Conservation (phyloP, 2,888 invertebrate species). For the Drosophila kanekoi region DNA sequence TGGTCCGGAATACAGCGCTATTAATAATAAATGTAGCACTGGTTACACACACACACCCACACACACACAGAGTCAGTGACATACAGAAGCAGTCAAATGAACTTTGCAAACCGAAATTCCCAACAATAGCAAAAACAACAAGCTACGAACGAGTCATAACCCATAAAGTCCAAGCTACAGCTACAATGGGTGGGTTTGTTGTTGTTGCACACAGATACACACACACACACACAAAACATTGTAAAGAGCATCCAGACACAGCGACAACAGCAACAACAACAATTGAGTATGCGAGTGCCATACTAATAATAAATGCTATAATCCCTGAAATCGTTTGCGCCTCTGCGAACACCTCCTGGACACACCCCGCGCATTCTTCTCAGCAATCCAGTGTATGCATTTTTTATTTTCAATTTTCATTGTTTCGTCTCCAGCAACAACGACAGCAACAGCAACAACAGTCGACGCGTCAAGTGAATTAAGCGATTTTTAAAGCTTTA, state of each 20-base stretch:
- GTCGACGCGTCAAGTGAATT: conserved; percentile 78
- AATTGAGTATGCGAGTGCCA: conserved; percentile 50
- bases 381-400: conserved; percentile 44
- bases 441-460: conserved; percentile 44
- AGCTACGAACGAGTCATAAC: conserved; percentile 27
- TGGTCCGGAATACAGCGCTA: conserved; percentile 76
- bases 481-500: conserved; percentile 81
- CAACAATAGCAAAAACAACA: conserved; percentile 41
- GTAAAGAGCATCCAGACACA: conserved; percentile 6
- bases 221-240: conserved; percentile 3
- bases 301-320: conserved; percentile 81
- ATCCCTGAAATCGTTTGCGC: conserved; percentile 64
- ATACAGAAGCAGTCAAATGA: conserved; percentile 66
- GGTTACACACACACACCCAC: conserved; percentile 33
- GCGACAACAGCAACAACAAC: conserved; percentile 34
- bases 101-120: conserved; percentile 70
- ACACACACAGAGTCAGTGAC: conserved; percentile 23
- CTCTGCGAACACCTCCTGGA: conserved; percentile 23
- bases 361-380: not conserved
- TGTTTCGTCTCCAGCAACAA: conserved; percentile 67
- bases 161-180: conserved; percentile 31
- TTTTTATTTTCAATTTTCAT: conserved; percentile 78
- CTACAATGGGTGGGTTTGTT: conserved; percentile 45
- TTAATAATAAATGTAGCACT: conserved; percentile 81
- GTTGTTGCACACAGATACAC: conserved; percentile 9